Evolutionary conservation across 2,113 vertebrate species (phyloP).

Genomic region (Alosa alosa): DNA sequence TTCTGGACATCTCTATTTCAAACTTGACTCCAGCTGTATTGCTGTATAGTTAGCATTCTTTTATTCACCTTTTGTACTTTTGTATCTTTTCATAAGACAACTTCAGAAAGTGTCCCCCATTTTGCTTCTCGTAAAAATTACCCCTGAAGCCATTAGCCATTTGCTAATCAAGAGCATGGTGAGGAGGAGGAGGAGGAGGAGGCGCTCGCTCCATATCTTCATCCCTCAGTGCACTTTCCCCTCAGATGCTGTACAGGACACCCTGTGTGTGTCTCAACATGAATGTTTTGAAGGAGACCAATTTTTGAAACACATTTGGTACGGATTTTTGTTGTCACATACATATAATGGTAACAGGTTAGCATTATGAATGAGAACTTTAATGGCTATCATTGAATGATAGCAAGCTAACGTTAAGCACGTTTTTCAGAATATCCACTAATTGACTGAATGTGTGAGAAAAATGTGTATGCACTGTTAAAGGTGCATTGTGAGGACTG

Average conservation of each 20-base stretch:
- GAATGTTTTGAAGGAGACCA: slow-evolving; percentile 3
- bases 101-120: background rate
- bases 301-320: background rate
- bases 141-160: background rate
- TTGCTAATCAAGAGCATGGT: background rate
- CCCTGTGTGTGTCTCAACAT: background rate
- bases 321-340: background rate
- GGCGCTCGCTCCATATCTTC: background rate
- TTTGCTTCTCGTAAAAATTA: background rate
- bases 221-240: background rate
- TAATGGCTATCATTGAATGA: background rate
- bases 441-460: background rate
- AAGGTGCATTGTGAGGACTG: slow-evolving; percentile 7
- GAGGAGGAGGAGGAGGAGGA: background rate
- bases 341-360: background rate
- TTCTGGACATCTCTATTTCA: slow-evolving; percentile 24
- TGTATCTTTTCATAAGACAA: slow-evolving; percentile 26
- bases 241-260: background rate
- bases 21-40: slow-evolving; percentile 72
- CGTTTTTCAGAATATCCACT: background rate
- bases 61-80: slow-evolving; percentile 29
- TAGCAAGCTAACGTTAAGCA: background rate
- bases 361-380: background rate
- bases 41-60: slow-evolving; percentile 64
- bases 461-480: background rate